These are phyloP conservation scores for Conus canariensis DNA, from an alignment of 2,888 invertebrate species.

Conservation along the genomic window DNA sequence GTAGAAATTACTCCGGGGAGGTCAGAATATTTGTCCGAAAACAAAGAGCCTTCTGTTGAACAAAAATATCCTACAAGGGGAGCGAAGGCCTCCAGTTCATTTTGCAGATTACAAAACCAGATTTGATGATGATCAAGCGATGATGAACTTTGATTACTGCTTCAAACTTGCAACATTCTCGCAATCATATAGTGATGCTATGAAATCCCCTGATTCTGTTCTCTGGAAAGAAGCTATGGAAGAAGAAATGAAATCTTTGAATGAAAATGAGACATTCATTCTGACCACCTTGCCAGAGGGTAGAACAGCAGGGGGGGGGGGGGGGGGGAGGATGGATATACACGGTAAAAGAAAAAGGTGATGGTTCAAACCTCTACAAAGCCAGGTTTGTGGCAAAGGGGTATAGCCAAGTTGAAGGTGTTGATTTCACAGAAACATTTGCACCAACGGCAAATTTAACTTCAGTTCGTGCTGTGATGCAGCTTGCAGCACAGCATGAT, in stretches of 20 bases:
- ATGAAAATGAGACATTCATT: too few relatives aligned
- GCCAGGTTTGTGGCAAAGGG: neutral
- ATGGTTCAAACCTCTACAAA: constrained; percentile 1
- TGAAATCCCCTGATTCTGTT: neutral
- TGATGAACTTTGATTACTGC: too few relatives aligned
- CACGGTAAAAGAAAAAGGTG: neutral
- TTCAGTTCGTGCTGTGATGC: too few relatives aligned
- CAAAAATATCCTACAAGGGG: neutral
- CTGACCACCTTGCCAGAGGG: neutral
- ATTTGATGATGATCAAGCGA: too few relatives aligned
- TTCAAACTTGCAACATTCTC: too few relatives aligned
- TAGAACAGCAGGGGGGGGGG: neutral
- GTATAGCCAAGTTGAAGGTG: too few relatives aligned
- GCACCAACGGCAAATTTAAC: too few relatives aligned
- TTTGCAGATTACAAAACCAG: neutral
- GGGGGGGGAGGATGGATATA: neutral
- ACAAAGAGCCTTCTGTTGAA: constrained; percentile 34
- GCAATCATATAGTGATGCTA: too few relatives aligned
- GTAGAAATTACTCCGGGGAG: neutral
- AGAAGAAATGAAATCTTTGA: neutral
- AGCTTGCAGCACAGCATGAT: too few relatives aligned
- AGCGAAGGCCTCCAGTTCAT: neutral
- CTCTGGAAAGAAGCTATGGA: neutral
- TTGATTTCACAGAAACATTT: too few relatives aligned
- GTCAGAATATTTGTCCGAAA: neutral